A percentile compares a stretch with the other conserved stretches of the same genome.
Evolutionary conservation across 2,797 vertebrate genomes (phyloP).

Genomic region (Hozukius guyotensis): DNA sequence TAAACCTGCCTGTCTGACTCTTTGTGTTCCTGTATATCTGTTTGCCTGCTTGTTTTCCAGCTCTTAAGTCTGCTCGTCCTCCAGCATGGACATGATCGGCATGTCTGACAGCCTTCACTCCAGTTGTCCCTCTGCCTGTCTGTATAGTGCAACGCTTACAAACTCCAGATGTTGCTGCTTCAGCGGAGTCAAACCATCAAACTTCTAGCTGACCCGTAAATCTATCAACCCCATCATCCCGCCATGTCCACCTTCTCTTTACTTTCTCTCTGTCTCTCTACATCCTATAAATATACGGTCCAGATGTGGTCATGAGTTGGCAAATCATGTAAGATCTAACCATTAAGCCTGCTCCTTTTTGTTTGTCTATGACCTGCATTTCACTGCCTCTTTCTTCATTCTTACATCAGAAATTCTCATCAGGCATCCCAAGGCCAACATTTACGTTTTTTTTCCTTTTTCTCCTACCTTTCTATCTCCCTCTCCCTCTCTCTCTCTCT

Average conservation of each 20-base stretch:
- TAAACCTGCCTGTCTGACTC: conserved; percentile 13
- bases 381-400: neutral
- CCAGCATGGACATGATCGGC: neutral
- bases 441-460: neutral
- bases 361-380: neutral
- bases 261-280: conserved; percentile 1
- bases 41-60: neutral
- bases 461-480: neutral
- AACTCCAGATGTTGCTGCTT: conserved; percentile 55
- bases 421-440: neutral
- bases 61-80: neutral
- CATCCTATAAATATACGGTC: neutral
- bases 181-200: conserved; percentile 34
- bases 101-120: conserved; percentile 25
- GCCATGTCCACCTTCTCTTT: neutral
- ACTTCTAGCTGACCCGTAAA: conserved; percentile 41
- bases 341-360: conserved; percentile 12
- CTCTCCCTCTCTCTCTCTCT: neutral
- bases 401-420: conserved; percentile 12
- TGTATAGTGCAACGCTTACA: conserved; percentile 9
- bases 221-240: conserved; percentile 25
- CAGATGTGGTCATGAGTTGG: conserved; percentile 44
- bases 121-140: conserved; percentile 6
- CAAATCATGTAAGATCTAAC: conserved; percentile 6
- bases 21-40: neutral